Conservation (phyloP, 2,888 invertebrate genomes). For the Oscheius sp. region DNA sequence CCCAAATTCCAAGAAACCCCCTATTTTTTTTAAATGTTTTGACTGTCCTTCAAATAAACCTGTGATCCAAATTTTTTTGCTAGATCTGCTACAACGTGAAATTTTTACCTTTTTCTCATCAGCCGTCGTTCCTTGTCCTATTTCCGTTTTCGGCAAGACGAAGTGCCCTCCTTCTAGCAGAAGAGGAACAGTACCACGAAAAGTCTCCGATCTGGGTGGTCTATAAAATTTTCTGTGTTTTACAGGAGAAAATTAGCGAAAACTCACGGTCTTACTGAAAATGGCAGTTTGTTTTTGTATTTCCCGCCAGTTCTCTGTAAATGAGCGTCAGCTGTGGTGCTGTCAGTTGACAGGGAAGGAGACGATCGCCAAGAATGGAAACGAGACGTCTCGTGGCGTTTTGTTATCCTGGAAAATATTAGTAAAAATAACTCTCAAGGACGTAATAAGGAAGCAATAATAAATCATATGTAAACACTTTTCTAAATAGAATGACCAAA, state of each 20-base stretch:
- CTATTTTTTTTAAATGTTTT: too few relatives aligned
- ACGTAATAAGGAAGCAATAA: too few relatives aligned
- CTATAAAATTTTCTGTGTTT: too few relatives aligned
- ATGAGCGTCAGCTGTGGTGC: neutral
- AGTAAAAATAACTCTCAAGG: too few relatives aligned
- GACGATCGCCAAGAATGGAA: neutral
- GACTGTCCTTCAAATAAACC: neutral
- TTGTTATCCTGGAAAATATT: slow-evolving; percentile 24
- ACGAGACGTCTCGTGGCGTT: neutral
- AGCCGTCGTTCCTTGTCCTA: neutral
- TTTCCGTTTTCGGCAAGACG: neutral
- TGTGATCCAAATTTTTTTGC: neutral
- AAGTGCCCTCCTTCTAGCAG: slow-evolving; percentile 23
- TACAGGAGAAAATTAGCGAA: neutral
- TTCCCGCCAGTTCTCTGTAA: slow-evolving; percentile 1
- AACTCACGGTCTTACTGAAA: slow-evolving; percentile 7
- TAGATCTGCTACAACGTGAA: neutral
- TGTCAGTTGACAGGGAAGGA: neutral
- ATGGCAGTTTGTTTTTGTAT: neutral
- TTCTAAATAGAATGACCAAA: too few relatives aligned
- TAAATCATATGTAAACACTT: too few relatives aligned
- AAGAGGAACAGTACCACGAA: neutral
- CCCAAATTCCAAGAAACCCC: too few relatives aligned
- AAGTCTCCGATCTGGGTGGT: neutral
- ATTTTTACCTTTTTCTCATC: neutral